These are phyloP conservation scores for Melanotaenia nigrans DNA, from an alignment of 2,797 vertebrate genomes.

Conservation along the genomic window DNA sequence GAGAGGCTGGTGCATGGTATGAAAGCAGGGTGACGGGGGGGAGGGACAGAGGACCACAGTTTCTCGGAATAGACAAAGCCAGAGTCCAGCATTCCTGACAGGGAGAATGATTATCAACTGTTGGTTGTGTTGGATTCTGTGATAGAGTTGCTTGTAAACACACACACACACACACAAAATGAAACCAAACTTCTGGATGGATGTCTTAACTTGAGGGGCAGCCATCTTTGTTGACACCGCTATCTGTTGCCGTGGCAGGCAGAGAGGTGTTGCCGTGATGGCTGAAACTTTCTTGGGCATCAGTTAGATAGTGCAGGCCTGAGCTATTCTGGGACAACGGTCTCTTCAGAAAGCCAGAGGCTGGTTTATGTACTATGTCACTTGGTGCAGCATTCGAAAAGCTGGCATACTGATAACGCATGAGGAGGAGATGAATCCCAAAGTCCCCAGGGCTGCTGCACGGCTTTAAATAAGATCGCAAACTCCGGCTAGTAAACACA, in stretches of 20 bases:
- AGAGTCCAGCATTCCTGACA: conserved; percentile 78
- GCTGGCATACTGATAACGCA: conserved; percentile 80
- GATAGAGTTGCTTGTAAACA: not conserved
- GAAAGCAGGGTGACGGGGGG: conserved; percentile 74
- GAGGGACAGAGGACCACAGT: conserved; percentile 63
- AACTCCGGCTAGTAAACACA: conserved; percentile 54
- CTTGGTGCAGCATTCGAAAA: conserved; percentile 73
- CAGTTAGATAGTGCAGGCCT: conserved; percentile 84
- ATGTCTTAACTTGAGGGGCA: conserved; percentile 21
- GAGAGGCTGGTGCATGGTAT: conserved; percentile 79
- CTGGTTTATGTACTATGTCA: conserved; percentile 84
- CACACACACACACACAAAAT: not conserved
- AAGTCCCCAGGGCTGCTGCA: conserved; percentile 70
- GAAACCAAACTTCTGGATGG: conserved; percentile 16
- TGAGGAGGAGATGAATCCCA: conserved; percentile 76
- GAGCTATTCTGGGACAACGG: conserved; percentile 84
- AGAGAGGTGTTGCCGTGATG: conserved; percentile 78
- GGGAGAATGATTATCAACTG: conserved; percentile 63
- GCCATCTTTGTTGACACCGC: conserved; percentile 74
- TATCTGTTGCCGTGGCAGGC: conserved; percentile 75
- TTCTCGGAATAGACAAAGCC: conserved; percentile 86
- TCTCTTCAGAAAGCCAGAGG: conserved; percentile 79
- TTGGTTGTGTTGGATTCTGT: conserved; percentile 38
- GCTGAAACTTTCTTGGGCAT: conserved; percentile 77
- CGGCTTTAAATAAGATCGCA: conserved; percentile 77